phyloP scores from a whole-genome alignment of 2,113 vertebrate genomes.

The Zootoca vivipara region DNA sequence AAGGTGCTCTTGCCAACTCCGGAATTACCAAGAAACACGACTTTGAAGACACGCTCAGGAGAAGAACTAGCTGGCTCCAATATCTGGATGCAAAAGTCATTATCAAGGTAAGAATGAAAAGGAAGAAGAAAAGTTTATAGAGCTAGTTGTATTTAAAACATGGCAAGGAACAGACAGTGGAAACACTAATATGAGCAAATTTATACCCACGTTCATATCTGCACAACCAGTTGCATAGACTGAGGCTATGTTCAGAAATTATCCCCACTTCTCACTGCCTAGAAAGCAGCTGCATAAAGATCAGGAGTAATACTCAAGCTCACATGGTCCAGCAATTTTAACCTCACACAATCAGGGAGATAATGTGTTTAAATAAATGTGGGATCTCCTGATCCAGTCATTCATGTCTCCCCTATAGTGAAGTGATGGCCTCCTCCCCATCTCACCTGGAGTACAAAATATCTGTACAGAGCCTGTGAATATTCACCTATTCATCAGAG shows the following conservation, averaged over 20 bases:
- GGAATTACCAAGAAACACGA: conserved; percentile 85
- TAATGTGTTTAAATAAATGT: not conserved
- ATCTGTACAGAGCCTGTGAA: not conserved
- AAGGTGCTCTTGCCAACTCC: conserved; percentile 87
- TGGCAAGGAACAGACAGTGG: not conserved
- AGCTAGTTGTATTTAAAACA: not conserved
- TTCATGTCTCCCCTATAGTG: not conserved
- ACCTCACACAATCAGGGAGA: not conserved
- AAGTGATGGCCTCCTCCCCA: not conserved
- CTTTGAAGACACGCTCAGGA: conserved; percentile 81
- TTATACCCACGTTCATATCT: not conserved
- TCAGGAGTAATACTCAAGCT: not conserved
- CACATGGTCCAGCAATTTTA: not conserved
- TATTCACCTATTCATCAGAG: not conserved
- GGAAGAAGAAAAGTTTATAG: not conserved
- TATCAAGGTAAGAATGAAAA: not conserved
- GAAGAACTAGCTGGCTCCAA: conserved; percentile 40
- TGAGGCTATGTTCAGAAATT: not conserved
- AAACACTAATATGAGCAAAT: not conserved
- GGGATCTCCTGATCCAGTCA: not conserved
- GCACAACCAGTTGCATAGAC: not conserved
- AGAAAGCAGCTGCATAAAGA: not conserved
- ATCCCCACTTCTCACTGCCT: not conserved
- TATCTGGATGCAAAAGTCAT: conserved; percentile 40
- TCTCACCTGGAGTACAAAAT: not conserved